These are phyloP conservation scores for Idaea straminata DNA, from an alignment of 2,888 invertebrate genomes.

Conservation along the genomic window DNA sequence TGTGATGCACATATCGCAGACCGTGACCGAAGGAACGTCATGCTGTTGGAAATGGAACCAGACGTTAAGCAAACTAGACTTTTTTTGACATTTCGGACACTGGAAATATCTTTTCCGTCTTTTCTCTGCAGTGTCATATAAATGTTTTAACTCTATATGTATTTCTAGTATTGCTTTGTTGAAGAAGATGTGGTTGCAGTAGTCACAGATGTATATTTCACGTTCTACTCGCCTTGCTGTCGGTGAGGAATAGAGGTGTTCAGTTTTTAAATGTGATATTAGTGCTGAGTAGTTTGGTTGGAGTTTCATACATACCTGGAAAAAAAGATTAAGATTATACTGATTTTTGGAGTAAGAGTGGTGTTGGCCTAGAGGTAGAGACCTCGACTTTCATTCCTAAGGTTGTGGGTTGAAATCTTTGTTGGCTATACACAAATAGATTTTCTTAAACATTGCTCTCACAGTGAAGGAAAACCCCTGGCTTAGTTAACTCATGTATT, in stretches of 20 bases:
- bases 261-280: conserved; percentile 40
- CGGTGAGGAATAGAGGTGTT: conserved; percentile 47
- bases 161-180: conserved; percentile 44
- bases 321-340: conserved; percentile 8
- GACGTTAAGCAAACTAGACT: neutral
- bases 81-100: conserved; percentile 48
- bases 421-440: too few species aligned
- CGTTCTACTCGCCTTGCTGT: conserved; percentile 42
- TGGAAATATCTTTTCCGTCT: neutral
- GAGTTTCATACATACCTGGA: conserved; percentile 49
- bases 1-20: conserved; percentile 48
- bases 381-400: neutral
- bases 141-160: conserved; percentile 38
- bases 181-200: conserved; percentile 51
- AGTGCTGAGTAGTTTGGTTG: conserved; percentile 25
- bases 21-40: conserved; percentile 33
- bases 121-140: neutral
- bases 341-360: neutral
- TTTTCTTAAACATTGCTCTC: too few species aligned
- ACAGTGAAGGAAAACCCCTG: too few species aligned
- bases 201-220: conserved; percentile 51
- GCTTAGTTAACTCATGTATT: too few species aligned
- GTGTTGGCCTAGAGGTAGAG: neutral
- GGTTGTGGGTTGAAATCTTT: too few species aligned
- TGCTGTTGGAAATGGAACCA: conserved; percentile 51